These are phyloP conservation scores for Corythaeola cristata DNA, from an alignment of 2,113 vertebrate species.

Conservation along the genomic window DNA sequence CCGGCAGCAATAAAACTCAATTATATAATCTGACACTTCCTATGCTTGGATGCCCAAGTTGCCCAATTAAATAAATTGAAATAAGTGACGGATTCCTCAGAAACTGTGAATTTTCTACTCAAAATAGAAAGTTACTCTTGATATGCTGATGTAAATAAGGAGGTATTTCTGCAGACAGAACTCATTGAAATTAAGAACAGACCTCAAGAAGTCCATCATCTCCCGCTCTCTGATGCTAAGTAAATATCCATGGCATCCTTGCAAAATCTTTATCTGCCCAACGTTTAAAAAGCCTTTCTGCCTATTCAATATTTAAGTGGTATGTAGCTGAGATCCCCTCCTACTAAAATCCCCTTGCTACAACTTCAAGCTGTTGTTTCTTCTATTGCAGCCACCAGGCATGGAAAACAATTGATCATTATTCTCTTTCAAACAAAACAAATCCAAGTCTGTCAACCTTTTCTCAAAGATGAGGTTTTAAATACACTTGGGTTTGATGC, in stretches of 20 bases:
- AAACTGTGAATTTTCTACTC: background rate
- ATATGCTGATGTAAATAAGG: background rate
- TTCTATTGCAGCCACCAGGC: background rate
- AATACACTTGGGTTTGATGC: background rate
- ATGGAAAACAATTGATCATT: background rate
- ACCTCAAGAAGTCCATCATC: background rate
- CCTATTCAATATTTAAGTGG: background rate
- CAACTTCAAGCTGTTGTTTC: background rate
- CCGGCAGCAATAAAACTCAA: conserved; percentile 33
- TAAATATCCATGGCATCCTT: background rate
- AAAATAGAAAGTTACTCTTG: background rate
- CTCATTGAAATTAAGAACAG: background rate
- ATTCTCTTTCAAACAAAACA: background rate
- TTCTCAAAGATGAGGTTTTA: background rate
- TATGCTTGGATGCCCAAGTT: background rate
- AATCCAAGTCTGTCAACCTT: background rate
- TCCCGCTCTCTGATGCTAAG: background rate
- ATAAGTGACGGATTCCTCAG: background rate
- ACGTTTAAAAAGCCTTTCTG: background rate
- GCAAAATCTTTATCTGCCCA: background rate
- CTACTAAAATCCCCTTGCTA: background rate
- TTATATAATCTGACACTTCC: conserved; percentile 44
- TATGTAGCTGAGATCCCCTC: background rate
- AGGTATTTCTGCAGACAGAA: background rate
- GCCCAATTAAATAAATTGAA: background rate